Percentiles rank a stretch among this genome's conserved stretches.
These are phyloP conservation scores for Lethocerus indicus DNA, from an alignment of 1,140 invertebrate species.

Conservation along the genomic window DNA sequence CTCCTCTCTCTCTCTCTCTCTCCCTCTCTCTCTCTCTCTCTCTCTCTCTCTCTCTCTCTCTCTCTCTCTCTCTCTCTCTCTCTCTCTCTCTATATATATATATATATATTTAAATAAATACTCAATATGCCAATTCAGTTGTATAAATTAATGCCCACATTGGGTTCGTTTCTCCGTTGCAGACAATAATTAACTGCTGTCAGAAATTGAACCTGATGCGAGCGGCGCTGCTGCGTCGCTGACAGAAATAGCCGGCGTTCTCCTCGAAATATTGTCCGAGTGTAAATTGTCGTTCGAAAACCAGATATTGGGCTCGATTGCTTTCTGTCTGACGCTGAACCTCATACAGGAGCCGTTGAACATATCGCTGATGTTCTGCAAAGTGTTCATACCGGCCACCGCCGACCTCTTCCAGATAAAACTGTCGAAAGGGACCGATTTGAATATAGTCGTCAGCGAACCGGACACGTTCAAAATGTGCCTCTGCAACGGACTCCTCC, in stretches of 20 bases:
- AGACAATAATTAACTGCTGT: constrained; percentile 7
- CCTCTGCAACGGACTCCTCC: constrained; percentile 4
- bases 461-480: constrained; percentile 6
- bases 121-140: not conserved
- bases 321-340: constrained; percentile 1
- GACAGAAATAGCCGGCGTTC: constrained; percentile 3
- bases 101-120: not conserved
- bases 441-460: not conserved
- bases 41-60: not conserved
- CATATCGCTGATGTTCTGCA: constrained; percentile 9
- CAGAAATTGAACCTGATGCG: constrained; percentile 4
- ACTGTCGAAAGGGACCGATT: not conserved
- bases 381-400: constrained; percentile 4
- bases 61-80: not conserved
- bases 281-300: not conserved
- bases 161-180: constrained; percentile 10
- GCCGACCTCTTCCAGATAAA: not conserved
- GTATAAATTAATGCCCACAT: constrained; percentile 21
- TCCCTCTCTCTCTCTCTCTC: not conserved
- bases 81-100: not conserved
- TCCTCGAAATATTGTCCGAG: constrained; percentile 2
- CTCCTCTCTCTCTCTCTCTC: not conserved
- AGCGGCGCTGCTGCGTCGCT: constrained; percentile 5
- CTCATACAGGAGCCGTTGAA: constrained; percentile 3
- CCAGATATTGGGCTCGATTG: not conserved